These are phyloP conservation scores for Drosophila littoralis DNA, from an alignment of 1,140 invertebrate genomes.

Conservation along the genomic window DNA sequence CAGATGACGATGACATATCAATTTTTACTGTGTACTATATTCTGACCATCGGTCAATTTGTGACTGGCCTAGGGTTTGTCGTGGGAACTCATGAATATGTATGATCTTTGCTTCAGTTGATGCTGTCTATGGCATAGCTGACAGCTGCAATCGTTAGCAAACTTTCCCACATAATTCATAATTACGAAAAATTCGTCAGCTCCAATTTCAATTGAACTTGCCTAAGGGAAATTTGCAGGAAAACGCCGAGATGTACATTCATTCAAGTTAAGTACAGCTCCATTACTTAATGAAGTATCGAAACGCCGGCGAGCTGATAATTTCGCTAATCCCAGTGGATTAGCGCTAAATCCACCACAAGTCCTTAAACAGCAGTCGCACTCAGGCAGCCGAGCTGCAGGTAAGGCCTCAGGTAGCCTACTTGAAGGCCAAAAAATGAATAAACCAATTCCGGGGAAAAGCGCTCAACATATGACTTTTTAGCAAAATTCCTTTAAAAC, in stretches of 20 bases:
- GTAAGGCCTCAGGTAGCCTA: slow-evolving; percentile 32
- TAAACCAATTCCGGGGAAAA: slow-evolving; percentile 53
- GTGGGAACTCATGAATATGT: slow-evolving; percentile 75
- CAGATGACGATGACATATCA: slow-evolving; percentile 84
- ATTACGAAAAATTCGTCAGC: neutral
- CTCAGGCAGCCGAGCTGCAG: slow-evolving; percentile 22
- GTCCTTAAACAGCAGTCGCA: slow-evolving; percentile 70
- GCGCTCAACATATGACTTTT: slow-evolving; percentile 67
- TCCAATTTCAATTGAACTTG: slow-evolving; percentile 17
- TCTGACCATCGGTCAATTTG: slow-evolving; percentile 32
- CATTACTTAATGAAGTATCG: slow-evolving; percentile 69
- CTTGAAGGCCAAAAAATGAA: slow-evolving; percentile 59
- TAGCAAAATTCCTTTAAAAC: slow-evolving; percentile 47
- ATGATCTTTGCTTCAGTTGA: slow-evolving; percentile 17
- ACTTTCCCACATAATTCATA: slow-evolving; percentile 31
- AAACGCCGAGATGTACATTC: slow-evolving; percentile 35
- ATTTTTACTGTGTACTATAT: slow-evolving; percentile 45
- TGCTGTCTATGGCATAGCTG: slow-evolving; percentile 2
- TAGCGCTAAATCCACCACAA: slow-evolving; percentile 78
- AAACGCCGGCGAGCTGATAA: slow-evolving; percentile 56
- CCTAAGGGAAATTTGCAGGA: slow-evolving; percentile 27
- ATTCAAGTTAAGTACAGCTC: slow-evolving; percentile 58
- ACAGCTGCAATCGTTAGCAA: slow-evolving; percentile 12
- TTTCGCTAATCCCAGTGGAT: slow-evolving; percentile 63
- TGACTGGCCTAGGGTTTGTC: slow-evolving; percentile 29